phyloP scores from a whole-genome alignment of 2,113 vertebrate genomes.

The Eupsittula cactorum region DNA sequence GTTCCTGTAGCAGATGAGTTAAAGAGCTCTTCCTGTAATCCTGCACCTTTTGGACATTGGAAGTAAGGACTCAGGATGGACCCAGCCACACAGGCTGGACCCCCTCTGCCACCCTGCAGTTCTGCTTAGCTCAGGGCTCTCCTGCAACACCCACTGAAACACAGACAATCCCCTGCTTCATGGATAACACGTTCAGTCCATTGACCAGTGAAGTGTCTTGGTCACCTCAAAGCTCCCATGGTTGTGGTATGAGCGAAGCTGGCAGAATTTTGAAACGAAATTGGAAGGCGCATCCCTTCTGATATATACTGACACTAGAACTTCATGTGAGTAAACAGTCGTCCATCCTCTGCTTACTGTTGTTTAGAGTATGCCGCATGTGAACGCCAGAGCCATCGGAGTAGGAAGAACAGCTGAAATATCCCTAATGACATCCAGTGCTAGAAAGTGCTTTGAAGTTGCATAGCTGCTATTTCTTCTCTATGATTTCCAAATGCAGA shows the following conservation, averaged over 20 bases:
- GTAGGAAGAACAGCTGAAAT: conserved; percentile 49
- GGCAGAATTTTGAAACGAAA: neutral
- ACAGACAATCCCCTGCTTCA: neutral
- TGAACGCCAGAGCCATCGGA: conserved; percentile 10
- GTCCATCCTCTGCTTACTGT: neutral
- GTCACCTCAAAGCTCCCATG: neutral
- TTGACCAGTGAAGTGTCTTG: neutral
- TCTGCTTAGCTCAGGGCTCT: neutral
- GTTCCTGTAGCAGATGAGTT: neutral
- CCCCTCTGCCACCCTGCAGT: neutral
- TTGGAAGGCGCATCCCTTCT: neutral
- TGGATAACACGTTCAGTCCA: neutral
- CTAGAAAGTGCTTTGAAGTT: conserved; percentile 70
- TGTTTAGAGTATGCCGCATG: neutral
- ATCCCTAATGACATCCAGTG: conserved; percentile 12
- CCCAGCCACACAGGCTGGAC: neutral
- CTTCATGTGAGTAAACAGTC: neutral
- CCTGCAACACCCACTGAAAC: neutral
- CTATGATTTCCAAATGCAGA: conserved; percentile 65
- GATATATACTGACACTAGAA: neutral
- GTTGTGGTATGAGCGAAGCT: neutral
- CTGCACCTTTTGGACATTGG: neutral
- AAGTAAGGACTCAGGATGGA: neutral
- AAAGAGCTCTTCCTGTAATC: neutral
- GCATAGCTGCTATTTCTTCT: conserved; percentile 55